Conservation (phyloP, 2,888 invertebrate species). For the Tridacna gigas region DNA sequence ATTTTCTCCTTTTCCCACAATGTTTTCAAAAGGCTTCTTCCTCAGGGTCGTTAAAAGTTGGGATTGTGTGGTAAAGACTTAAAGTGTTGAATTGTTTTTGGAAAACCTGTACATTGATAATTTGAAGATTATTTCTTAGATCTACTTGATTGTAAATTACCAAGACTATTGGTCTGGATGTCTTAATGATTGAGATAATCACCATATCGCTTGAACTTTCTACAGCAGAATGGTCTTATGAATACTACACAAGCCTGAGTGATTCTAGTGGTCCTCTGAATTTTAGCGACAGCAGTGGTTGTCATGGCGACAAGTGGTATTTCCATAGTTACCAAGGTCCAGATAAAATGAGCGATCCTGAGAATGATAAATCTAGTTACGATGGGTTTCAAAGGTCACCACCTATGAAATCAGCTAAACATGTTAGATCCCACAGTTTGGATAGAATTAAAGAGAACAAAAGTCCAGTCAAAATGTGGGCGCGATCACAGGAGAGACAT, state of each 20-base stretch:
- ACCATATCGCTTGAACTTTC: background rate
- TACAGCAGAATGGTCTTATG: slow-evolving; percentile 58
- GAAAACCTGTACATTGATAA: no score
- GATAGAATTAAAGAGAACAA: background rate
- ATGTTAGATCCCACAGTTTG: background rate
- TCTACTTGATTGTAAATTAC: no score
- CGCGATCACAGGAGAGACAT: slow-evolving; percentile 3
- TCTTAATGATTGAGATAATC: no score
- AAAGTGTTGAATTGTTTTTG: no score
- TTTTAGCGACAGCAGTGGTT: slow-evolving; percentile 61
- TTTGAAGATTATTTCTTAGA: no score
- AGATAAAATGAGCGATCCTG: slow-evolving; percentile 35
- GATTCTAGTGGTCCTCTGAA: slow-evolving; percentile 53
- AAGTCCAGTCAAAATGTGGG: slow-evolving; percentile 38
- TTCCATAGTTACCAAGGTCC: slow-evolving; percentile 57
- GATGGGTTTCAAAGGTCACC: slow-evolving; percentile 6
- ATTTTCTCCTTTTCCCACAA: no score
- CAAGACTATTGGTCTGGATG: no score
- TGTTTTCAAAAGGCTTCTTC: no score
- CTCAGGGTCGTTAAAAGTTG: no score
- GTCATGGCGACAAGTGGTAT: slow-evolving; percentile 47
- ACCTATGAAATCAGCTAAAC: background rate
- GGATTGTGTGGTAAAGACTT: no score
- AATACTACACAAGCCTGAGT: slow-evolving; percentile 55
- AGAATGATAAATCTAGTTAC: slow-evolving; percentile 34